Conservation (phyloP, 2,888 invertebrate species). For the Anodontia alba region DNA sequence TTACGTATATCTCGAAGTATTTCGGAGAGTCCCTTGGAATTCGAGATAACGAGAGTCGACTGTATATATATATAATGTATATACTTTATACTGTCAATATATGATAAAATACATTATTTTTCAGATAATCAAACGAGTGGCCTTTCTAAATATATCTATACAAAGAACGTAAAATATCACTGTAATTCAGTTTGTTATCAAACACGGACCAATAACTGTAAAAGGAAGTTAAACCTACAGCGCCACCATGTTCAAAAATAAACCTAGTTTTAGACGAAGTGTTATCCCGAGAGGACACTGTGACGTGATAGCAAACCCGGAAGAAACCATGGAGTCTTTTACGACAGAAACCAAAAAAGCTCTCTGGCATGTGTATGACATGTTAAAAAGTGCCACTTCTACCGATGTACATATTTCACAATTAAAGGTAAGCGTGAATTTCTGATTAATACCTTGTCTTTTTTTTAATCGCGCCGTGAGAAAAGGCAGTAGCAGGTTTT, state of each 20-base stretch:
- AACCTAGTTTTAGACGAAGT: neutral
- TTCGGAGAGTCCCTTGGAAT: too few relatives aligned
- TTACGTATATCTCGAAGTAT: too few relatives aligned
- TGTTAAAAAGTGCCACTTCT: constrained; percentile 37
- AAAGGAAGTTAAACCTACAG: neutral
- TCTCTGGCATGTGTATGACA: constrained; percentile 93
- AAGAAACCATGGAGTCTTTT: constrained; percentile 52
- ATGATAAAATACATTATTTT: too few relatives aligned
- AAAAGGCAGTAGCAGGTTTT: too few relatives aligned
- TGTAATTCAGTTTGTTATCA: too few relatives aligned
- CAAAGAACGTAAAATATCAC: too few relatives aligned
- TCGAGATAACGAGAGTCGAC: too few relatives aligned
- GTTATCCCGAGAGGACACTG: neutral
- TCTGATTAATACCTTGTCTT: neutral
- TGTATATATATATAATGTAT: too few relatives aligned
- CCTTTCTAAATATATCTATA: too few relatives aligned
- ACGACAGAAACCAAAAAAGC: constrained; percentile 78
- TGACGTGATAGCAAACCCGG: constrained; percentile 7
- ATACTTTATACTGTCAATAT: too few relatives aligned
- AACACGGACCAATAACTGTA: neutral
- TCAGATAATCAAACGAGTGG: too few relatives aligned
- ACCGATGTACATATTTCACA: constrained; percentile 50
- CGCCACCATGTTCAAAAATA: constrained; percentile 7
- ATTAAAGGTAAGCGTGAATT: constrained; percentile 42
- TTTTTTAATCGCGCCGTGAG: too few relatives aligned